Conservation (phyloP, 1,140 invertebrate genomes). For the Hirudo medicinalis region DNA sequence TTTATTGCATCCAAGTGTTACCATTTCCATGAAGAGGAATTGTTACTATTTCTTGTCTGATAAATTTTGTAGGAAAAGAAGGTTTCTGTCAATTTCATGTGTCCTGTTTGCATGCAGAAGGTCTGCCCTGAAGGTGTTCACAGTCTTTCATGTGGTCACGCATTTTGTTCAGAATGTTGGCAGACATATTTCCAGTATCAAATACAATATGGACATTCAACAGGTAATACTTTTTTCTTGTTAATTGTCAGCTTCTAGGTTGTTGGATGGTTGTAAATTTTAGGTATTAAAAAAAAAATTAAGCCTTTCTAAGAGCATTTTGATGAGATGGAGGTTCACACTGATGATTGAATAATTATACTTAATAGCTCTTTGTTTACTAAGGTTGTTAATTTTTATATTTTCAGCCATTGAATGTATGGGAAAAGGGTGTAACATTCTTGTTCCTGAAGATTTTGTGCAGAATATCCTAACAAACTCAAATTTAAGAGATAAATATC, state of each 20-base stretch:
- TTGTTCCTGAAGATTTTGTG: slow-evolving; percentile 90
- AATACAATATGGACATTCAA: slow-evolving; percentile 70
- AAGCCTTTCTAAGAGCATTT: not conserved
- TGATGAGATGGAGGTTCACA: too few species aligned
- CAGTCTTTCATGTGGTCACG: slow-evolving; percentile 72
- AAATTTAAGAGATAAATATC: slow-evolving; percentile 70
- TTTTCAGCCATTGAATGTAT: slow-evolving; percentile 71
- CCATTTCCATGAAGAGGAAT: not conserved
- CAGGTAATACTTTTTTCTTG: slow-evolving; percentile 44
- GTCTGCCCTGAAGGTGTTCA: slow-evolving; percentile 53
- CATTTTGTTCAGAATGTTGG: slow-evolving; percentile 90
- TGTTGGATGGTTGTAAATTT: not conserved
- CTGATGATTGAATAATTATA: not conserved
- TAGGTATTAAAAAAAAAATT: not conserved
- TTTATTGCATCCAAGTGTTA: slow-evolving; percentile 28
- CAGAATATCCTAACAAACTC: slow-evolving; percentile 62
- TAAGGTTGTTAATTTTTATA: not conserved
- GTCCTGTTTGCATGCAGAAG: slow-evolving; percentile 51
- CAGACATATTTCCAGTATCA: slow-evolving; percentile 86
- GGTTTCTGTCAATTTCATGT: slow-evolving; percentile 30
- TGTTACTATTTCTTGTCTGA: not conserved
- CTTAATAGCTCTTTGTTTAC: not conserved
- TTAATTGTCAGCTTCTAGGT: not conserved
- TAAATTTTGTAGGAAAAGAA: slow-evolving; percentile 1
- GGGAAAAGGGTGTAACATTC: slow-evolving; percentile 77